Base-by-base conservation (phyloP, 2,797 vertebrate genomes). In the Prunella strophiata region DNA sequence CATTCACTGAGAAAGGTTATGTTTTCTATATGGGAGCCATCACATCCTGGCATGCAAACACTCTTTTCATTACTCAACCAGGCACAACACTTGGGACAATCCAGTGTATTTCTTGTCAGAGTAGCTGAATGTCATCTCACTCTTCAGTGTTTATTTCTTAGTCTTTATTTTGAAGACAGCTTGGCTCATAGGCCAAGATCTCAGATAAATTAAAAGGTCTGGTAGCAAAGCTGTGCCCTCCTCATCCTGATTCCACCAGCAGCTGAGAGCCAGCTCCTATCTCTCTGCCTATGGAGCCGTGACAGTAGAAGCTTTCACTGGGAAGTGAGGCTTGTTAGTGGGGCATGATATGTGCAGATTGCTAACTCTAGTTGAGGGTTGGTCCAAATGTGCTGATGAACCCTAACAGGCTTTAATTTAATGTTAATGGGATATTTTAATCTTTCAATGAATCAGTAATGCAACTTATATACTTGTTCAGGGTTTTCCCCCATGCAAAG, bases 271-370 rank as follows among this genome's bases (percentile, higher is more conserved):
- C 32, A 59, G 57, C 27, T 90, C n/a, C 14, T 23, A 1, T 20
- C 5, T 7, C 7, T 7, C 51, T 50, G 55, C 22, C n/a, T 26
- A 1, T 15, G 26, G 71, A 88, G 22, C 51, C 58, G 16, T 47
- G 16, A 32, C 32, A 34, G 19, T 19, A 32, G 38, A 81, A 76
- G 19, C 16, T n/a, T 55, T 85, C 48, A 19, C 19, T 58, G 32
- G 19, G 13, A 58, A 42, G 29, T 30, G 21, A 38, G 32, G 38
- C 29, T 61, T 72, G 29, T 75, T 81, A 55, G 40, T 30, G 50
- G 22, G 16, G 7, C 29, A 19, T 1, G 1, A 11, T 74, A 18
- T 0, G 0, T 22, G 16, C 13, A 61, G 38, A 22, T 50, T 61
- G 29, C 11, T 72, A 7, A 11, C 34, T 85, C 19, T 45, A 58